Evolutionary conservation across 2,888 invertebrate species (phyloP).

Genomic region (Lithophane ornitopus): DNA sequence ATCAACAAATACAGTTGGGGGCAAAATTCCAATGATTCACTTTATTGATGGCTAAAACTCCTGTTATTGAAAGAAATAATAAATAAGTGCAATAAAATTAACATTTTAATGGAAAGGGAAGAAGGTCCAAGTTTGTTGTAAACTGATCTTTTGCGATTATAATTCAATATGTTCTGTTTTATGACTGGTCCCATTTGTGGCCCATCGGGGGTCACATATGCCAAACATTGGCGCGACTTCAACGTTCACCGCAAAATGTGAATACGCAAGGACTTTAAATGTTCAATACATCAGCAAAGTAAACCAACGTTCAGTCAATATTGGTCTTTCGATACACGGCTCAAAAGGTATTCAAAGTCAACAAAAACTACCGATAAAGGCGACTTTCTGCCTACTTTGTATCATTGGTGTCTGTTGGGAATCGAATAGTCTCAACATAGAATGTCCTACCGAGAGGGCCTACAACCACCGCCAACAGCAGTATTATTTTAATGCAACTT

Average conservation of each 20-base stretch:
- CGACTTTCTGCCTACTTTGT: too few relatives aligned
- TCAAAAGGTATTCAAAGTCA: not conserved
- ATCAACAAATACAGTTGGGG: slow-evolving; percentile 63
- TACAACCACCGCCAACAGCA: too few relatives aligned
- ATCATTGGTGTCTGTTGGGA: not conserved
- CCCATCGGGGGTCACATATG: slow-evolving; percentile 19
- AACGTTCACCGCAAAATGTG: slow-evolving; percentile 9
- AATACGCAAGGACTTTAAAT: slow-evolving; percentile 1
- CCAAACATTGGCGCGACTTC: not conserved
- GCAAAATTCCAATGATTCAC: slow-evolving; percentile 63
- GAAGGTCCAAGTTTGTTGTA: slow-evolving; percentile 19
- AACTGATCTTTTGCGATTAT: slow-evolving; percentile 7
- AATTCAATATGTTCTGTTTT: slow-evolving; percentile 17
- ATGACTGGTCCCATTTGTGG: not conserved
- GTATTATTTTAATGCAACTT: too few relatives aligned
- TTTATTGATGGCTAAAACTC: slow-evolving; percentile 56
- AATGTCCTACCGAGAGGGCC: not conserved
- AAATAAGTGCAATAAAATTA: slow-evolving; percentile 54
- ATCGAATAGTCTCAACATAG: not conserved
- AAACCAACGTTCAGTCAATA: not conserved
- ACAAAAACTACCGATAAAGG: not conserved
- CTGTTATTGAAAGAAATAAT: slow-evolving; percentile 43
- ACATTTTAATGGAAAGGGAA: slow-evolving; percentile 46
- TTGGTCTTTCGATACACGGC: not conserved
- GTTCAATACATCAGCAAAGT: slow-evolving; percentile 3